Percentiles rank a stretch among this genome's conserved stretches.
Evolutionary conservation across 2,888 invertebrate species (phyloP).

Genomic region (Heliconius erato): DNA sequence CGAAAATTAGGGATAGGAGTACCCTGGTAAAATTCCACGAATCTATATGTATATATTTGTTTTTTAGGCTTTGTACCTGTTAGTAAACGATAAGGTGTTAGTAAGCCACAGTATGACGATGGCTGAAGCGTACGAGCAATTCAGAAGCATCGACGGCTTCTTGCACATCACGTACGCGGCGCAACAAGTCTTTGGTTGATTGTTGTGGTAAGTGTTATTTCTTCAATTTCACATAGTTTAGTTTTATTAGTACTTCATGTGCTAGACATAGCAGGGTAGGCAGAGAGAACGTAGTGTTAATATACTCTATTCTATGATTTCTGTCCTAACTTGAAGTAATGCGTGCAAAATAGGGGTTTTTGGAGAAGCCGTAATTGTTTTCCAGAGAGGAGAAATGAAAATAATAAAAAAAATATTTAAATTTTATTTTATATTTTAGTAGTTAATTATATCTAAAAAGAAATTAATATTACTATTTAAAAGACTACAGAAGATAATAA

Average conservation of each 20-base stretch:
- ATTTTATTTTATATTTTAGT: neutral
- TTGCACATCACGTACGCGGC: slow-evolving; percentile 95
- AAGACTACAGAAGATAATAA: too few species aligned
- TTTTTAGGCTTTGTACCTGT: slow-evolving; percentile 89
- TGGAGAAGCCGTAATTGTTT: neutral
- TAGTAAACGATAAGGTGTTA: slow-evolving; percentile 93
- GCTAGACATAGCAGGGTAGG: too few species aligned
- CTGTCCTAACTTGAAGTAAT: too few species aligned
- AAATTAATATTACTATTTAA: too few species aligned
- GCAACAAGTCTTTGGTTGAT: slow-evolving; percentile 88
- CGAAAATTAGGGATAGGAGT: neutral
- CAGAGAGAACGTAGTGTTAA: too few species aligned
- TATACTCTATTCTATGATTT: too few species aligned
- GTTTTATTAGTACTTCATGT: too few species aligned
- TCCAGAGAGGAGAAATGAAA: neutral
- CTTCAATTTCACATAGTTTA: neutral
- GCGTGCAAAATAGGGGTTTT: neutral
- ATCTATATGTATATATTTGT: neutral
- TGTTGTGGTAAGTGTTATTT: slow-evolving; percentile 55
- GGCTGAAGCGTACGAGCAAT: slow-evolving; percentile 92
- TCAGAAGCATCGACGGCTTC: slow-evolving; percentile 92
- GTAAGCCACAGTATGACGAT: slow-evolving; percentile 92
- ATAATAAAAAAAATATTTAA: neutral
- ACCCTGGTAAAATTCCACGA: neutral
- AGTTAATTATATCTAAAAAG: too few species aligned